Conservation (phyloP, 2,888 invertebrate genomes). For the Apoda limacodes region DNA sequence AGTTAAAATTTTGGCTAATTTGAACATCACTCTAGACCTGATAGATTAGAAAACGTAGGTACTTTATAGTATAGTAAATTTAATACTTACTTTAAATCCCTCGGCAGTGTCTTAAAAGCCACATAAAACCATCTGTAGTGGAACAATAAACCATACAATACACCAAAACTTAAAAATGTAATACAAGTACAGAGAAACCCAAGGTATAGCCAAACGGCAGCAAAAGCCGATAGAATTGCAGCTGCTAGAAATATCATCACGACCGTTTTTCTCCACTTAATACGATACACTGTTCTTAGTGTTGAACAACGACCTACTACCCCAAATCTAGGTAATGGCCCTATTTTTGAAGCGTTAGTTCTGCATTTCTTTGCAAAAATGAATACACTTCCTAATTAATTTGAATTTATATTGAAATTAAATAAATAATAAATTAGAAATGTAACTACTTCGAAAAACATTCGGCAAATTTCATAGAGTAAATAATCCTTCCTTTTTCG, state of each 20-base stretch:
- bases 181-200: slow-evolving; percentile 75
- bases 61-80: slow-evolving; percentile 6
- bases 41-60: slow-evolving; percentile 1
- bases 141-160: slow-evolving; percentile 74
- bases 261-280: slow-evolving; percentile 58
- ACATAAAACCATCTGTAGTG: slow-evolving; percentile 84
- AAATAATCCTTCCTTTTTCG: too few species aligned
- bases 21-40: slow-evolving; percentile 1
- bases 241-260: slow-evolving; percentile 51
- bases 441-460: too few species aligned
- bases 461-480: too few species aligned
- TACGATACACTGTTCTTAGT: slow-evolving; percentile 50
- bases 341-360: too few species aligned
- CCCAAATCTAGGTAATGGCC: too few species aligned
- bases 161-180: slow-evolving; percentile 68
- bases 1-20: too few species aligned
- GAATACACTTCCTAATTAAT: too few species aligned
- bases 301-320: slow-evolving; percentile 23
- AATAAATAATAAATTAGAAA: too few species aligned
- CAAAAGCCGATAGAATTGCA: slow-evolving; percentile 48
- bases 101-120: slow-evolving; percentile 77
- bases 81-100: slow-evolving; percentile 76
- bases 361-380: too few species aligned
- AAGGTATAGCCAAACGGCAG: slow-evolving; percentile 59
- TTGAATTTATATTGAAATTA: too few species aligned